Evolutionary conservation across 2,888 invertebrate genomes (phyloP).

Genomic region (Heteromyza rotundicornis): DNA sequence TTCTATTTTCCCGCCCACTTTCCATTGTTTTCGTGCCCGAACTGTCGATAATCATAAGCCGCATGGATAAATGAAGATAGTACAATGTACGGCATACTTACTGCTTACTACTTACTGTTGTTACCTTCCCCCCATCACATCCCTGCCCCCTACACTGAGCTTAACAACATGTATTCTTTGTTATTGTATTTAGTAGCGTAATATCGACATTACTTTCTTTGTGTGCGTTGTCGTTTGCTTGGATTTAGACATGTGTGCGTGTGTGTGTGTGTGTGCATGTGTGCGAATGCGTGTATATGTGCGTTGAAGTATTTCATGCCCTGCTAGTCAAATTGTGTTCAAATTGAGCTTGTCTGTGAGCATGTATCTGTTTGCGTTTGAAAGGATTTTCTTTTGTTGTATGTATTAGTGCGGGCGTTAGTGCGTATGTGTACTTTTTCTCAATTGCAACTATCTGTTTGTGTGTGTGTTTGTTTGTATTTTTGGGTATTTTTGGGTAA

Average conservation of each 20-base stretch:
- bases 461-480: neutral
- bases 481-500: neutral
- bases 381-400: no score
- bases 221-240: no score
- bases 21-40: no score
- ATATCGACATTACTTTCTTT: no score
- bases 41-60: no score
- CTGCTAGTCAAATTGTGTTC: neutral
- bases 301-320: neutral
- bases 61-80: no score
- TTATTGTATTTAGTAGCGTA: neutral
- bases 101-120: no score
- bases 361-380: neutral
- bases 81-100: no score
- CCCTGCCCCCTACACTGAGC: no score
- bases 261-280: neutral
- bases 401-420: neutral
- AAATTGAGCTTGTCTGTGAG: neutral
- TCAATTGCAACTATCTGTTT: neutral
- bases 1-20: neutral
- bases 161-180: neutral
- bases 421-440: neutral
- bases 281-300: neutral
- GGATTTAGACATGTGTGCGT: neutral
- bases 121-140: no score